phyloP scores from a whole-genome alignment of 1,140 invertebrate species.

The Drosophila athabasca region DNA sequence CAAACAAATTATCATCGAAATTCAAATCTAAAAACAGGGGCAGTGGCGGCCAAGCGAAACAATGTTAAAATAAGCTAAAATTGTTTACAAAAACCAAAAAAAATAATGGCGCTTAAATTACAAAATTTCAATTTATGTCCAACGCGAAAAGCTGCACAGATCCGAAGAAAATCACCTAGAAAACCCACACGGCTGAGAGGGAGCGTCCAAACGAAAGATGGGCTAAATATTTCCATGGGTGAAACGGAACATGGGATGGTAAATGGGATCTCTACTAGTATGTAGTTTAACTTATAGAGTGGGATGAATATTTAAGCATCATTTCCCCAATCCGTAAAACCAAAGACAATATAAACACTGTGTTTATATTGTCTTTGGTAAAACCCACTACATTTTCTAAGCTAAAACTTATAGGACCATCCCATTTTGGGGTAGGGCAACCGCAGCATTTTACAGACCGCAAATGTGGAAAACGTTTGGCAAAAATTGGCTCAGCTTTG shows the following conservation, averaged over 20 bases:
- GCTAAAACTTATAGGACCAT: slow-evolving; percentile 12
- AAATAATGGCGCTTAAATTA: slow-evolving; percentile 79
- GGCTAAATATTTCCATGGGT: background rate
- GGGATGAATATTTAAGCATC: too few relatives aligned
- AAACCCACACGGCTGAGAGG: slow-evolving; percentile 14
- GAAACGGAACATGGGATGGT: background rate
- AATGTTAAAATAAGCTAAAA: slow-evolving; percentile 37
- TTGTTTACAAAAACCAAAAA: slow-evolving; percentile 68
- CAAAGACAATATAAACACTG: too few relatives aligned
- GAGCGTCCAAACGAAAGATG: slow-evolving; percentile 20
- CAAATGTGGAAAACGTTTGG: slow-evolving; percentile 42
- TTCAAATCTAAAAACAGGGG: slow-evolving; percentile 3
- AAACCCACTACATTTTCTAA: background rate
- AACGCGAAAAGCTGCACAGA: slow-evolving; percentile 16
- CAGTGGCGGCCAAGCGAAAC: slow-evolving; percentile 15
- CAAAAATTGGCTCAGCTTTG: slow-evolving; percentile 73
- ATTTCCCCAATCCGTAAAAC: background rate
- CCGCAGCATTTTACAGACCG: slow-evolving; percentile 47
- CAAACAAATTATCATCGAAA: slow-evolving; percentile 42
- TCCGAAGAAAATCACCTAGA: slow-evolving; percentile 26
- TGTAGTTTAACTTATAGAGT: too few relatives aligned
- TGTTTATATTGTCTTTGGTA: too few relatives aligned
- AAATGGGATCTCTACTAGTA: too few relatives aligned
- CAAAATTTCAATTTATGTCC: slow-evolving; percentile 45
- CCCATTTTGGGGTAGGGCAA: slow-evolving; percentile 13